Evolutionary conservation across 2,113 vertebrate genomes (phyloP), one percentile per base, ranked within the genome.

Genomic region (Hemiprocne comata): DNA sequence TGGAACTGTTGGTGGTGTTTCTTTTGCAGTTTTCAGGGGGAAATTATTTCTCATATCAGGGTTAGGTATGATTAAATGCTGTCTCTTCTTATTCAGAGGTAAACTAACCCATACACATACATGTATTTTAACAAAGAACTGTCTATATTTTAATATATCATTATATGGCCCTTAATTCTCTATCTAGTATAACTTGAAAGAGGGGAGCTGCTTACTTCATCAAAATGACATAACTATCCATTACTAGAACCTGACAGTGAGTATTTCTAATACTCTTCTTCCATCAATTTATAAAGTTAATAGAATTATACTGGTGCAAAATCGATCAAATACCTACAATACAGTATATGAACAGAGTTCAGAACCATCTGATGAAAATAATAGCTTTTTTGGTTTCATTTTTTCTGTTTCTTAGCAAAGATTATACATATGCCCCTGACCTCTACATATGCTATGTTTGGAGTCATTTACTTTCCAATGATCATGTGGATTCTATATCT

Each of bases 351-450:
- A 50, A 15, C 8, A 75, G 38, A 64, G 18, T 69, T 80, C 34
- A 64, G 72, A 94, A 64, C 3, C 11, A 58, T 13, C 21, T 33
- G 25, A 54, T 21, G 31, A 62, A 87, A 62, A 21, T 4, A 28
- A 10, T 1, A 82, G 7, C 1, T 13, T 61, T 11, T 67, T 87
- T 10, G 0, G 1, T 44, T 82, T 85, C 3, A 15, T 6, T 29
- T 62, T 44, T 46, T 46, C 1, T 10, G 3, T 26, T 48, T 33
- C 42, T 85, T 31, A 83, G 8, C 11, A 42, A 46, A 51, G 3
- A 12, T 55, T 13, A 8, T 7, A 4, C 4, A 11, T 6, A 2
- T 40, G 19, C 9, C 12, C 71, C 48, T 75, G 72, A 58, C 53
- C 60, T 46, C 53, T 46, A 13, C 5, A 9, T 38, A 6, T 44